Conservation (phyloP, 2,797 vertebrate genomes). For the Lutjanus campechanus region DNA sequence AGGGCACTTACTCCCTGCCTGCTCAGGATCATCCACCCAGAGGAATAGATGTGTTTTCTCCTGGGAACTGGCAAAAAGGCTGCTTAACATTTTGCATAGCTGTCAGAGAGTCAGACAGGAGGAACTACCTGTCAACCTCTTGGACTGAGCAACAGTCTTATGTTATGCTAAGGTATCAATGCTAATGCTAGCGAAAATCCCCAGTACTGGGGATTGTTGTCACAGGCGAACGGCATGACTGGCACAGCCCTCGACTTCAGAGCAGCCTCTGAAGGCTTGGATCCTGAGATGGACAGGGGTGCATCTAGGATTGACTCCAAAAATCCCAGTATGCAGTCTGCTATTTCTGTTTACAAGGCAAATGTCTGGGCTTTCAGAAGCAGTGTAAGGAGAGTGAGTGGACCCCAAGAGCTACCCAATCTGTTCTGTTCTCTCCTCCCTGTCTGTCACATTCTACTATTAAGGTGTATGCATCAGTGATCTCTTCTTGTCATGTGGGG, state of each 20-base stretch:
- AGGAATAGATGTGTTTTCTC: constrained; percentile 6
- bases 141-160: neutral
- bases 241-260: constrained; percentile 7
- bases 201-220: neutral
- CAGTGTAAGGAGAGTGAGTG: constrained; percentile 4
- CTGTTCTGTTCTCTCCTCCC: constrained; percentile 19
- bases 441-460: constrained; percentile 39
- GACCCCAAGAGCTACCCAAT: constrained; percentile 15
- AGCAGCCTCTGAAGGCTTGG: neutral
- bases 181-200: constrained; percentile 15
- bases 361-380: constrained; percentile 12
- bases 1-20: neutral
- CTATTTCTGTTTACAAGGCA: neutral
- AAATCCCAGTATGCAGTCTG: neutral
- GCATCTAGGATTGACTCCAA: neutral
- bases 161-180: neutral
- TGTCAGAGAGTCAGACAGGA: constrained; percentile 13
- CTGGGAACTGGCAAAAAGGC: neutral
- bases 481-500: constrained; percentile 46
- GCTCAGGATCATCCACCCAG: neutral
- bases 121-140: constrained; percentile 6
- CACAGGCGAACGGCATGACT: neutral
- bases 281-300: neutral
- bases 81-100: constrained; percentile 1
- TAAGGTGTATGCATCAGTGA: constrained; percentile 59